These are phyloP conservation scores for Epiblema foenella DNA, from an alignment of 2,888 invertebrate genomes.

Conservation along the genomic window DNA sequence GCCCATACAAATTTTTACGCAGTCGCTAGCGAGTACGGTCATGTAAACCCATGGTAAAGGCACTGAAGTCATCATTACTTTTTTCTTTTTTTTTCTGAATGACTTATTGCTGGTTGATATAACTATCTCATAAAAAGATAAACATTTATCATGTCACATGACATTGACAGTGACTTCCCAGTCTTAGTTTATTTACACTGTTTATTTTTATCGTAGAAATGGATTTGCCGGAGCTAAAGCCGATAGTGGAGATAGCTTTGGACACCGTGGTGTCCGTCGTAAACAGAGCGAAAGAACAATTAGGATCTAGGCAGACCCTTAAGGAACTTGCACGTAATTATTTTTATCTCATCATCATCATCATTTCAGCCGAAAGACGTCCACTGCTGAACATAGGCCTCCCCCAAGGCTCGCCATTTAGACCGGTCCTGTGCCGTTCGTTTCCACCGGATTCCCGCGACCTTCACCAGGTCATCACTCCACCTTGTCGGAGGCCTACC, in stretches of 20 bases:
- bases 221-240: slow-evolving; percentile 64
- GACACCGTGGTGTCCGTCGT: slow-evolving; percentile 67
- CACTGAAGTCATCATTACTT: too few species aligned
- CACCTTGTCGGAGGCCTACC: too few species aligned
- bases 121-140: slow-evolving; percentile 33
- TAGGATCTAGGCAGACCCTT: slow-evolving; percentile 64
- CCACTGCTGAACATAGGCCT: too few species aligned
- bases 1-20: too few species aligned
- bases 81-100: too few species aligned
- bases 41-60: too few species aligned
- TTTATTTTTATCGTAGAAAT: slow-evolving; percentile 50
- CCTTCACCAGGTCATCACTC: too few species aligned
- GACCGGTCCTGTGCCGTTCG: too few species aligned
- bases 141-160: slow-evolving; percentile 22
- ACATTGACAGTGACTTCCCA: slow-evolving; percentile 27
- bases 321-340: slow-evolving; percentile 65
- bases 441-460: too few species aligned
- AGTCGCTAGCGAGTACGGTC: too few species aligned
- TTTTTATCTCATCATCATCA: neutral
- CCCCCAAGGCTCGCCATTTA: too few species aligned
- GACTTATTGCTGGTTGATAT: neutral
- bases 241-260: slow-evolving; percentile 67
- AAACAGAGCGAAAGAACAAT: slow-evolving; percentile 64
- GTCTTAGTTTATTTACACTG: neutral
- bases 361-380: too few species aligned